Evolutionary conservation across 2,113 vertebrate species (phyloP).

Genomic region (Chaetura pelagica): DNA sequence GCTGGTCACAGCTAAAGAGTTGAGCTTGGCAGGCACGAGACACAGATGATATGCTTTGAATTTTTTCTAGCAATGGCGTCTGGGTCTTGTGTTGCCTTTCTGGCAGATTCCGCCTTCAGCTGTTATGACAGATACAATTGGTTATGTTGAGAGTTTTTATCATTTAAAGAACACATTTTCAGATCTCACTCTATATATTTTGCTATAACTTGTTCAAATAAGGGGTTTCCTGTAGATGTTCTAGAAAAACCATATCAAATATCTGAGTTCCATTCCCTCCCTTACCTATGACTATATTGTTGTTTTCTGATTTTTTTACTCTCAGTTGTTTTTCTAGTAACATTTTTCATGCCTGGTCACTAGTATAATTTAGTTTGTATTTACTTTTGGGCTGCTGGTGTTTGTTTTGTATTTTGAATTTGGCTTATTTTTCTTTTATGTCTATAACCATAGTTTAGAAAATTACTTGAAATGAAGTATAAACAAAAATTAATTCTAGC

Average conservation of each 20-base stretch:
- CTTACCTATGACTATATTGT: background rate
- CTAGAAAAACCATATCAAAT: background rate
- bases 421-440: background rate
- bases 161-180: constrained; percentile 39
- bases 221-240: background rate
- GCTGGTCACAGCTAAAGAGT: background rate
- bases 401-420: background rate
- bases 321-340: background rate
- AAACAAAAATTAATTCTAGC: background rate
- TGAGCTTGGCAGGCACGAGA: constrained; percentile 13
- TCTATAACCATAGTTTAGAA: background rate
- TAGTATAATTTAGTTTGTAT: background rate
- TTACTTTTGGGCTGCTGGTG: background rate
- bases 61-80: constrained; percentile 19
- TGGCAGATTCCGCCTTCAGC: constrained; percentile 42
- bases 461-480: background rate
- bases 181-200: background rate
- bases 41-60: background rate
- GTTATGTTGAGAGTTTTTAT: constrained; percentile 15
- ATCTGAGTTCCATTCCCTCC: background rate
- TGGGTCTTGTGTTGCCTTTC: constrained; percentile 29
- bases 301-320: too few species aligned
- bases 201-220: background rate
- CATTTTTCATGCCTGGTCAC: background rate
- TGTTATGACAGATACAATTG: constrained; percentile 53